These are phyloP conservation scores for Ferdinandea cuprea DNA, from an alignment of 2,888 invertebrate genomes.

Conservation along the genomic window DNA sequence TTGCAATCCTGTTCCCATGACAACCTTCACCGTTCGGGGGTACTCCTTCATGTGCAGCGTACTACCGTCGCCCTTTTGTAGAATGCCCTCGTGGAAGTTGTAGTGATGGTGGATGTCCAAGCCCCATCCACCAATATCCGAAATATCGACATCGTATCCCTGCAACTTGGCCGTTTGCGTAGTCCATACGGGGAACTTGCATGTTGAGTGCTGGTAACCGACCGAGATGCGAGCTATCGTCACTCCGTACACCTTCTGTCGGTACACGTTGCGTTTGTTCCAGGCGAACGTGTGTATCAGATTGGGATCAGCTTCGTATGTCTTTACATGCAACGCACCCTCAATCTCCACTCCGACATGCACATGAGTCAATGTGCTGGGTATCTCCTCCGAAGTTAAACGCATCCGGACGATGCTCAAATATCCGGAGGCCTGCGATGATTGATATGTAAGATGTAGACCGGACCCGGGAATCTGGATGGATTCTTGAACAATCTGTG, in stretches of 20 bases:
- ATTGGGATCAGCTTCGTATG: conserved; percentile 98
- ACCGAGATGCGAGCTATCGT: conserved; percentile 94
- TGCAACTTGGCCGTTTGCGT: conserved; percentile 96
- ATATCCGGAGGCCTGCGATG: conserved; percentile 97
- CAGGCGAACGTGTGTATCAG: conserved; percentile 98
- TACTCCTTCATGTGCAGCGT: conserved; percentile 96
- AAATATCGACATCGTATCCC: conserved; percentile 98
- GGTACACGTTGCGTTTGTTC: conserved; percentile 98
- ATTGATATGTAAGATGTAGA: conserved; percentile 96
- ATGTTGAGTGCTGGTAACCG: conserved; percentile 96
- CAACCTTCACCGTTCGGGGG: conserved; percentile 94
- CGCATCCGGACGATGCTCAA: conserved; percentile 96
- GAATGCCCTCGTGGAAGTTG: conserved; percentile 98
- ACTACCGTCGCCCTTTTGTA: conserved; percentile 98
- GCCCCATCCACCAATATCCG: conserved; percentile 99
- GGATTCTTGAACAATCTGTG: conserved; percentile 97
- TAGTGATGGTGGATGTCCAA: conserved; percentile 99
- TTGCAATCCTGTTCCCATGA: conserved; percentile 96
- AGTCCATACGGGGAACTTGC: conserved; percentile 95
- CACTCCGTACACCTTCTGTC: conserved; percentile 96
- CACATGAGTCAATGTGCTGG: conserved; percentile 92
- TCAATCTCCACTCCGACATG: conserved; percentile 97
- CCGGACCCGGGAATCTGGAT: conserved; percentile 96
- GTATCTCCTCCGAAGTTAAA: conserved; percentile 91
- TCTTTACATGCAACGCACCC: conserved; percentile 94